Percentiles rank a stretch among this genome's conserved stretches.
Conservation (phyloP, 2,797 vertebrate species). For the Muraenolepis orangiensis region DNA sequence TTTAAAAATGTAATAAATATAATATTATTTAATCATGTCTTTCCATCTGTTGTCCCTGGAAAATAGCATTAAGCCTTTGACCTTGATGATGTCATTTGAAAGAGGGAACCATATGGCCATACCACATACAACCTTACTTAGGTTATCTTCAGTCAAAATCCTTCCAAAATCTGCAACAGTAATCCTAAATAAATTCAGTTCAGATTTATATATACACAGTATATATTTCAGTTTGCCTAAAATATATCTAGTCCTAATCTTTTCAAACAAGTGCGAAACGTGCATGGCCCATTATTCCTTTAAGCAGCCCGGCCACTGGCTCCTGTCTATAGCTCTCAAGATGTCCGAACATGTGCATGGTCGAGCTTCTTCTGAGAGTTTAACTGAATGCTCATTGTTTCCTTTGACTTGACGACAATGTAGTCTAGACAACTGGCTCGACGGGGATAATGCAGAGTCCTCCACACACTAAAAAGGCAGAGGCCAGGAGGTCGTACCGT, state of each 20-base stretch:
- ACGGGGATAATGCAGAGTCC: constrained; percentile 51
- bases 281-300: background rate
- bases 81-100: background rate
- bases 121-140: background rate
- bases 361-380: background rate
- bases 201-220: background rate
- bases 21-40: constrained; percentile 90
- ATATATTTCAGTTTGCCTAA: background rate
- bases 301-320: background rate
- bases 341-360: background rate
- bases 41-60: constrained; percentile 29
- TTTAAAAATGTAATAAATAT: constrained; percentile 96
- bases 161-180: background rate
- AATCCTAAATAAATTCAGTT: background rate
- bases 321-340: background rate
- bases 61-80: background rate
- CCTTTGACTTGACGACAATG: constrained; percentile 32
- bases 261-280: background rate
- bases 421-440: constrained; percentile 62
- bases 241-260: background rate
- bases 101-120: background rate
- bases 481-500: constrained; percentile 60
- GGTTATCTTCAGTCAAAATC: background rate
- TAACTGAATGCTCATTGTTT: constrained; percentile 20
- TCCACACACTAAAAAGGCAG: constrained; percentile 42